Evolutionary conservation across 2,888 invertebrate genomes (phyloP).

Genomic region (Drosophila aldrichi): DNA sequence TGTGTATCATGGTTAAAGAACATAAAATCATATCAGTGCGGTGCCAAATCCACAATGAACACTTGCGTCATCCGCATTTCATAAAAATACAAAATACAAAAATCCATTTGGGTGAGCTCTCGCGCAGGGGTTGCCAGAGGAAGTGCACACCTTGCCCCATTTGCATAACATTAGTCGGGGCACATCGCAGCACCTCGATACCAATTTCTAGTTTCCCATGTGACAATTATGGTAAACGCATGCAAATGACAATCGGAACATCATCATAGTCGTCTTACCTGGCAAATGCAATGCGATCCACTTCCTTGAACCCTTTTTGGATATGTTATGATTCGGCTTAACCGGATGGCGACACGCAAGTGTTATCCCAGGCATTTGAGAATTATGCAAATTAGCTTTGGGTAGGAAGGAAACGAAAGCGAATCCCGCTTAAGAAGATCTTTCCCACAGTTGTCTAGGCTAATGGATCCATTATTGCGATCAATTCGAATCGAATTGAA

Average conservation of each 20-base stretch:
- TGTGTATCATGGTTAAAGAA: constrained; percentile 54
- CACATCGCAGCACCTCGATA: constrained; percentile 7
- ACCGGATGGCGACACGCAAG: constrained; percentile 63
- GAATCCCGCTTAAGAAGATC: constrained; percentile 22
- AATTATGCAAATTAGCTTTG: constrained; percentile 63
- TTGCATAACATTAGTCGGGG: constrained; percentile 71
- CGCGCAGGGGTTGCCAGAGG: constrained; percentile 56
- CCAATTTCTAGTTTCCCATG: constrained; percentile 53
- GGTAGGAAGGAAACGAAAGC: constrained; percentile 51
- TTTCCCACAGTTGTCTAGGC: constrained; percentile 50
- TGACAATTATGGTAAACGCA: constrained; percentile 71
- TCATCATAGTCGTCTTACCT: constrained; percentile 12
- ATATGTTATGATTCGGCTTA: constrained; percentile 46
- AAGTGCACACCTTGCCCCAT: constrained; percentile 76
- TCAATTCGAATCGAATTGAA: background rate
- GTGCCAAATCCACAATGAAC: constrained; percentile 52
- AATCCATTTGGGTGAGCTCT: constrained; percentile 27
- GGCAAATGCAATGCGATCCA: constrained; percentile 54
- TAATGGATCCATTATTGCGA: constrained; percentile 12
- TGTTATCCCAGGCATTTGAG: constrained; percentile 38
- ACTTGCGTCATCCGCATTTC: constrained; percentile 69
- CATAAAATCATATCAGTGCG: constrained; percentile 56
- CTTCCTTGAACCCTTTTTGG: constrained; percentile 52
- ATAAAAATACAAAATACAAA: constrained; percentile 30
- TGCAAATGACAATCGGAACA: constrained; percentile 51